Conservation (phyloP, 2,888 invertebrate species). For the Amiota mariae region DNA sequence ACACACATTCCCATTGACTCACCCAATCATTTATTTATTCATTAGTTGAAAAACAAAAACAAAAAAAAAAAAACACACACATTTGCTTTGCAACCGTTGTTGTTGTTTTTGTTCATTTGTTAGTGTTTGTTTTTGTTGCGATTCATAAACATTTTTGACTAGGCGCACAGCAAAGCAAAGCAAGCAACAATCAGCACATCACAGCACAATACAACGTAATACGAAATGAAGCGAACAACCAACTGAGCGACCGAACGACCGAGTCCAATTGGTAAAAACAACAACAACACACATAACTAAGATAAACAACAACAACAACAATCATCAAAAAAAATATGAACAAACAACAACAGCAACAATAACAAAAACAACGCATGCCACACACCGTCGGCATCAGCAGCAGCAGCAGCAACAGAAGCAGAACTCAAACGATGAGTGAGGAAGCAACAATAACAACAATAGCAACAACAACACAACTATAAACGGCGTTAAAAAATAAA, state of each 20-base stretch:
- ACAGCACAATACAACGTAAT: conserved; percentile 34
- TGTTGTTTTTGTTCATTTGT: conserved; percentile 19
- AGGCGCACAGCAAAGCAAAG: conserved; percentile 57
- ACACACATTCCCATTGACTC: conserved; percentile 12
- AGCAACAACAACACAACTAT: conserved; percentile 51
- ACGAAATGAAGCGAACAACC: conserved; percentile 13
- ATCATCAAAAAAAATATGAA: background rate
- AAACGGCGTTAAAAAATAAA: conserved; percentile 38
- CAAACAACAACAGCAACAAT: conserved; percentile 34
- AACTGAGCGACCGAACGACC: conserved; percentile 15
- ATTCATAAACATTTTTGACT: conserved; percentile 60
- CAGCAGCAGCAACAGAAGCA: conserved; percentile 17
- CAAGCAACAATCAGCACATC: conserved; percentile 46
- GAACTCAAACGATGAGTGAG: background rate
- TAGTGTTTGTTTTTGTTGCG: conserved; percentile 67
- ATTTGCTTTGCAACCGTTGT: too few species aligned
- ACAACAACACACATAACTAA: conserved; percentile 2
- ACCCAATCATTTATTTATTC: too few species aligned
- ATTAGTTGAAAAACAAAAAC: too few species aligned
- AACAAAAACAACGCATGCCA: conserved; percentile 7
- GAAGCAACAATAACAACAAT: conserved; percentile 36
- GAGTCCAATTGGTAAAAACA: conserved; percentile 31
- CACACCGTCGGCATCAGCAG: too few species aligned
- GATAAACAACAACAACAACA: conserved; percentile 22
- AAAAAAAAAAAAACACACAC: too few species aligned